phyloP scores from a whole-genome alignment of 2,113 vertebrate genomes.

The Synodontis membranacea region DNA sequence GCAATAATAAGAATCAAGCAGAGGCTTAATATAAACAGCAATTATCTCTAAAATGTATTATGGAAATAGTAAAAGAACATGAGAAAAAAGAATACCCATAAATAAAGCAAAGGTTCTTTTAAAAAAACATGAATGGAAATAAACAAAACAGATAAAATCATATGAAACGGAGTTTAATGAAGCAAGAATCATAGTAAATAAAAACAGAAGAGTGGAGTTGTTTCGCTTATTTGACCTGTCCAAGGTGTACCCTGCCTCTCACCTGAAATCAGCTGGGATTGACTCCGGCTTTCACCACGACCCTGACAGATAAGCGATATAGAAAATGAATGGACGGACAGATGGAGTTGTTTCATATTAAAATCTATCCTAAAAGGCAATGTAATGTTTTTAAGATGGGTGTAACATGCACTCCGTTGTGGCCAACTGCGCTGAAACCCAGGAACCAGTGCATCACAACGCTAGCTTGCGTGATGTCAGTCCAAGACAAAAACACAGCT shows the following conservation, averaged over 20 bases:
- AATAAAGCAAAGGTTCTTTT: too few species aligned
- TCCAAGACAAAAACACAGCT: background rate
- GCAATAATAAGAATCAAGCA: background rate
- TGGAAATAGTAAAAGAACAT: background rate
- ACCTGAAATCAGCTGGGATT: too few species aligned
- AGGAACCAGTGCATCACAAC: background rate
- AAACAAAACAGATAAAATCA: background rate
- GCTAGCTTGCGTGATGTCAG: background rate
- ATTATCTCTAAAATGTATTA: background rate
- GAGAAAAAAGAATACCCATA: background rate
- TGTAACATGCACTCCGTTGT: background rate
- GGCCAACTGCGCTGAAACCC: background rate
- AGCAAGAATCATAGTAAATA: background rate
- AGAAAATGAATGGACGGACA: too few species aligned
- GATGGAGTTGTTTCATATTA: too few species aligned
- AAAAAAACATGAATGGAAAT: too few species aligned
- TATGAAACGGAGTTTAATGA: background rate
- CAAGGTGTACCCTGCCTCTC: too few species aligned
- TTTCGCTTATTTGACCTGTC: too few species aligned
- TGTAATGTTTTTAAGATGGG: background rate
- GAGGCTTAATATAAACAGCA: background rate
- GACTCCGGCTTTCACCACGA: too few species aligned
- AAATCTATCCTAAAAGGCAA: too few species aligned
- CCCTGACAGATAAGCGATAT: too few species aligned
- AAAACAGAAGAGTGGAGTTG: background rate